phyloP scores from a whole-genome alignment of 1,140 invertebrate genomes.

The Harpegnathos saltator region DNA sequence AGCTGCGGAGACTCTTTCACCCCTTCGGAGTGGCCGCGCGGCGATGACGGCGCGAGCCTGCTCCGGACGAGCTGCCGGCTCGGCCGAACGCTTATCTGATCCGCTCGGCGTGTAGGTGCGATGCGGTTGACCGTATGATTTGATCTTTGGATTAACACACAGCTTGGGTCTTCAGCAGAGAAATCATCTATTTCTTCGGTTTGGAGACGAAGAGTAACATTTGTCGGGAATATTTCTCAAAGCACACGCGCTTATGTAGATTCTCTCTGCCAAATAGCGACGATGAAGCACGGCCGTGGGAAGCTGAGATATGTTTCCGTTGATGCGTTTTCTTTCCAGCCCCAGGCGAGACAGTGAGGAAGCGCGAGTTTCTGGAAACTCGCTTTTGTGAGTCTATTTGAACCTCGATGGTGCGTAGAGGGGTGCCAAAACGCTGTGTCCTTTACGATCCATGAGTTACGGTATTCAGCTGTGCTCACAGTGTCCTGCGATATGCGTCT shows the following conservation, averaged over 20 bases:
- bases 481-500: background rate
- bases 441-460: slow-evolving; percentile 54
- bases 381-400: slow-evolving; percentile 14
- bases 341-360: background rate
- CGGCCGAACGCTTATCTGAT: slow-evolving; percentile 19
- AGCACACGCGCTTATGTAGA: no score
- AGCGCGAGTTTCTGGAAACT: slow-evolving; percentile 9
- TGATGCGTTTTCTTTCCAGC: background rate
- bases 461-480: slow-evolving; percentile 68
- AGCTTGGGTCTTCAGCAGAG: background rate
- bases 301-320: no score
- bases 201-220: background rate
- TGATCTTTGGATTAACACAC: background rate
- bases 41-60: slow-evolving; percentile 13
- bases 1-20: slow-evolving; percentile 53
- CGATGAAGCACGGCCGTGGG: background rate
- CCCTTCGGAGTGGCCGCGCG: slow-evolving; percentile 61
- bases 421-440: slow-evolving; percentile 49
- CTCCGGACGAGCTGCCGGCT: background rate
- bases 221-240: background rate
- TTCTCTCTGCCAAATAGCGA: no score
- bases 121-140: background rate
- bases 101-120: background rate
- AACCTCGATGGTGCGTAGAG: background rate
- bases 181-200: background rate